Evolutionary conservation across 2,888 invertebrate genomes (phyloP).

Genomic region (Rapana venosa): DNA sequence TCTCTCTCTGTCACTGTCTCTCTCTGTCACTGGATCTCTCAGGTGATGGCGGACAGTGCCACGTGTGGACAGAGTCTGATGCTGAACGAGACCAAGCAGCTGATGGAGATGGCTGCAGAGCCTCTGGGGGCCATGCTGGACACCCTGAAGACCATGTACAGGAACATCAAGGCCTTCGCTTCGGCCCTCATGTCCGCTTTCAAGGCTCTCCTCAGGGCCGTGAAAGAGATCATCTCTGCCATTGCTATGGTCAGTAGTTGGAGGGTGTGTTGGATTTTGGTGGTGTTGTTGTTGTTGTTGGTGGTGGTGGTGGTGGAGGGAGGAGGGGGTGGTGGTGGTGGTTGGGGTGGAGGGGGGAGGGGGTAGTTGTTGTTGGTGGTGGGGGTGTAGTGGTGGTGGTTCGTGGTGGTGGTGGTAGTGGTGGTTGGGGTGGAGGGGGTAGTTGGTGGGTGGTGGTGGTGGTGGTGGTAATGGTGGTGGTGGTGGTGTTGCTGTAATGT

Average conservation of each 20-base stretch:
- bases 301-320: too few species aligned
- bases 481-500: too few species aligned
- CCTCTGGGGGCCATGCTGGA: slow-evolving; percentile 63
- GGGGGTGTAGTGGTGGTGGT: too few species aligned
- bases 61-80: slow-evolving; percentile 74
- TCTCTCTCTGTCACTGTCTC: too few species aligned
- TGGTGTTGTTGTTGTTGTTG: too few species aligned
- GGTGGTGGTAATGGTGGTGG: background rate
- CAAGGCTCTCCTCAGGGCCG: slow-evolving; percentile 49
- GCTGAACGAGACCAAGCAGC: slow-evolving; percentile 69
- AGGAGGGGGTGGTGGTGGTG: too few species aligned
- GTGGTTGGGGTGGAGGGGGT: too few species aligned
- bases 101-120: slow-evolving; percentile 62
- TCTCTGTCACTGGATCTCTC: background rate
- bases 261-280: too few species aligned
- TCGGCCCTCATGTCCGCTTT: slow-evolving; percentile 59
- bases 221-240: slow-evolving; percentile 78
- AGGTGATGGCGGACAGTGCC: slow-evolving; percentile 69
- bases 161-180: slow-evolving; percentile 58
- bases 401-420: too few species aligned
- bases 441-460: background rate
- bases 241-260: slow-evolving; percentile 80
- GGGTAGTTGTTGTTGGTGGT: background rate
- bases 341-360: too few species aligned
- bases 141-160: slow-evolving; percentile 58